Percentiles rank a stretch among this genome's conserved stretches.
Conservation (phyloP, 2,888 invertebrate genomes). For the Bhutanitis thaidina region DNA sequence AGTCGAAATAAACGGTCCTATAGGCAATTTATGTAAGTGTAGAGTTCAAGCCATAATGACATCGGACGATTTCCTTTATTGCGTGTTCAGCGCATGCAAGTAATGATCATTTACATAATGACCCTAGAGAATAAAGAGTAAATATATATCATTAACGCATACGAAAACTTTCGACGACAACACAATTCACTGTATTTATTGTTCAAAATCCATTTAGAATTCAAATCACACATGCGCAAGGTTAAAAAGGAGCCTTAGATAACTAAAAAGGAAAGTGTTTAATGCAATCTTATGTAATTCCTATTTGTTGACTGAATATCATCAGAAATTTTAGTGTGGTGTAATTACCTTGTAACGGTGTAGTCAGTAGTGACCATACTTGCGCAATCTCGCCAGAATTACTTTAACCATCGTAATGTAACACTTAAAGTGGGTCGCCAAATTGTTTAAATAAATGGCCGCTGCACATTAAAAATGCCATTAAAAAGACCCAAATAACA, state of each 20-base stretch:
- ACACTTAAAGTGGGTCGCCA: conserved; percentile 17
- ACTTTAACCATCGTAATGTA: conserved; percentile 41
- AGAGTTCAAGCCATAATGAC: conserved; percentile 40
- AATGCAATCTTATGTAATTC: conserved; percentile 53
- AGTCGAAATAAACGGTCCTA: conserved; percentile 1
- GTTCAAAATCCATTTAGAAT: conserved; percentile 28
- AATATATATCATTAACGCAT: conserved; percentile 35
- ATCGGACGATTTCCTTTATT: conserved; percentile 41
- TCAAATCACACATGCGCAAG: conserved; percentile 45
- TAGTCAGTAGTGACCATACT: conserved; percentile 22
- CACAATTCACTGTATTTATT: neutral
- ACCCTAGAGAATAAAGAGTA: conserved; percentile 44
- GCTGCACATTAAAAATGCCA: conserved; percentile 8
- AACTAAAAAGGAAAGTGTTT: conserved; percentile 58
- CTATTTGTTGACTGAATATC: conserved; percentile 44
- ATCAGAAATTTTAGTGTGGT: conserved; percentile 42
- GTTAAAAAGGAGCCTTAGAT: conserved; percentile 52
- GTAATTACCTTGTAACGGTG: conserved; percentile 31
- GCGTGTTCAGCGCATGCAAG: conserved; percentile 36
- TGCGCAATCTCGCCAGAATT: conserved; percentile 39
- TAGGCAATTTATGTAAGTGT: conserved; percentile 6
- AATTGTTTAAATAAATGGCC: conserved; percentile 14
- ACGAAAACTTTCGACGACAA: conserved; percentile 7
- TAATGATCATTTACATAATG: conserved; percentile 53
- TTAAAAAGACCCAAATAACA: conserved; percentile 13